Base-by-base conservation (phyloP, 2,113 vertebrate species). In the Paratilapia polleni region DNA sequence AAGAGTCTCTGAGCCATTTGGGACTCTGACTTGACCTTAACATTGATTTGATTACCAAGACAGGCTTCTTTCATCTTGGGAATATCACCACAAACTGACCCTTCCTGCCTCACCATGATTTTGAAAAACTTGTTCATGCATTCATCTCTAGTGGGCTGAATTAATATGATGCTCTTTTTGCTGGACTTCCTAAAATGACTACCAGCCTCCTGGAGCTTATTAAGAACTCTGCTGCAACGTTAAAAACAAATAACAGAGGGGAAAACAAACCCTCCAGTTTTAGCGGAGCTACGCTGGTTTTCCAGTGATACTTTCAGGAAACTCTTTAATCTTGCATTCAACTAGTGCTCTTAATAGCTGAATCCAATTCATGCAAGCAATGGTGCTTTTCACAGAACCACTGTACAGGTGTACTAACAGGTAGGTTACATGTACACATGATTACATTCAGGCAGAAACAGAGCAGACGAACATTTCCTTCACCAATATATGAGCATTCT, bases 41-140 rank as follows among this genome's bases (percentile, higher is more conserved):
- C 2, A 17, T 26, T 26, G 38, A 62, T 2, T 62, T 62, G 6
- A 63, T 63, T 12, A 61, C 0, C 1, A 61, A 34, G 36, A 62
- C 2, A 0, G 31, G 10, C 36, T 64, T 64, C 62, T 22, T 38
- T 22, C 2, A 5, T 8, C 34, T 64, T 17, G 34, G 19, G n/a
- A 64, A 22, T 38, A 8, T 64, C 34, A 7, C 34, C 41, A 49
- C 43, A 28, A 17, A 5, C 43, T 15, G 43, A 47, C 6, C 38
- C 38, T 12, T 12, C 5, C 24, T 28, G 43, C 49, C 66, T 70
- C 66, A 5, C 66, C 2, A 22, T 22, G 41, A 38, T 47, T 17
- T 26, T 70, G 49, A 70, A 52, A 68, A 49, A 28, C 10, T 9
- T 8, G 43, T 47, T 15, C 38, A 12, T 47, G 41, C 2, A 47